phyloP scores from a whole-genome alignment of 1,140 invertebrate species.

The Idris sp. region DNA sequence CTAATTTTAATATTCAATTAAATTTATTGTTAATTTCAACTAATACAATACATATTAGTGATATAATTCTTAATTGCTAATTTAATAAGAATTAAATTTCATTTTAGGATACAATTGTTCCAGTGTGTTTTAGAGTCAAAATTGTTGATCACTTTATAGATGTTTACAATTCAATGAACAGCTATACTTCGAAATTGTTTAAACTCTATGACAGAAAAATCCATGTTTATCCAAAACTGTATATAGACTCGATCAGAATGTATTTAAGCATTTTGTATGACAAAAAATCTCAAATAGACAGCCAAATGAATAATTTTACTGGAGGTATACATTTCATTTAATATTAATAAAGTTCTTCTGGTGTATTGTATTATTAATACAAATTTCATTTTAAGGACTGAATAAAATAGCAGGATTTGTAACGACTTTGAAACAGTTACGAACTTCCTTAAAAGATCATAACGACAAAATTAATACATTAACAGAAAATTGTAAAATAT shows the following conservation, averaged over 20 bases:
- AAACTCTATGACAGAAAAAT: conserved; percentile 86
- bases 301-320: conserved; percentile 72
- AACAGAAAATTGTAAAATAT: conserved; percentile 84
- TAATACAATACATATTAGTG: too few species aligned
- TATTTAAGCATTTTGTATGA: conserved; percentile 87
- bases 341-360: too few species aligned
- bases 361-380: too few species aligned
- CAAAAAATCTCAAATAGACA: conserved; percentile 75
- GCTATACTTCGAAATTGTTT: conserved; percentile 86
- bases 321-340: too few species aligned
- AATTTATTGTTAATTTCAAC: too few species aligned
- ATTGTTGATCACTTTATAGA: conserved; percentile 91
- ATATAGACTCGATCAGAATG: conserved; percentile 89
- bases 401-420: conserved; percentile 89
- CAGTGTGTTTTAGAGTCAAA: conserved; percentile 81
- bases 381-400: conserved; percentile 82
- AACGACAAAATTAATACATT: conserved; percentile 87
- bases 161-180: conserved; percentile 85
- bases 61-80: too few species aligned
- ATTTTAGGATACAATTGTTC: conserved; percentile 80
- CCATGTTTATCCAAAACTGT: conserved; percentile 94
- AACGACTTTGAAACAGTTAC: conserved; percentile 84
- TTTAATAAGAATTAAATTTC: too few species aligned
- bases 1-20: too few species aligned
- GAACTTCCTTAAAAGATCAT: conserved; percentile 86